phyloP scores from a whole-genome alignment of 2,888 invertebrate species.

The Scelioninae gen. 2 region DNA sequence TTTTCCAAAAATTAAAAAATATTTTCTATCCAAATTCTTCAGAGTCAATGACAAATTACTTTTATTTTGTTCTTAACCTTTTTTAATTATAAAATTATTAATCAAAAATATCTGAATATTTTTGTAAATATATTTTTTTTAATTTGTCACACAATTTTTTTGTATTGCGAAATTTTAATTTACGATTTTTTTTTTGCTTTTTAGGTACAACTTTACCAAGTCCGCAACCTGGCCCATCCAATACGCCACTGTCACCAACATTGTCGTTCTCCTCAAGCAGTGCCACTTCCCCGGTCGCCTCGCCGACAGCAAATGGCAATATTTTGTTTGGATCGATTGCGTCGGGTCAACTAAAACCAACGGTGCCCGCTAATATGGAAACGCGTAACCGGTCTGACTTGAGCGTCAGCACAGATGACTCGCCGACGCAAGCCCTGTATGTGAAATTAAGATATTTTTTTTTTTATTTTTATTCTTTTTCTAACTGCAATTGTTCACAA shows the following conservation, averaged over 20 bases:
- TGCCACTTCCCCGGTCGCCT: conserved; percentile 73
- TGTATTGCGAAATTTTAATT: too few relatives aligned
- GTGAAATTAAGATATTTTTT: conserved; percentile 49
- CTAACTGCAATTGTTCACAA: too few relatives aligned
- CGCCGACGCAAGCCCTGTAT: conserved; percentile 71
- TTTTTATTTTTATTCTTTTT: background rate
- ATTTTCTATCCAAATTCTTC: too few relatives aligned
- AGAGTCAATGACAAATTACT: too few relatives aligned
- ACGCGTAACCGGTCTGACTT: conserved; percentile 71
- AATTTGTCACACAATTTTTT: too few relatives aligned
- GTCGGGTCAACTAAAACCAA: conserved; percentile 72
- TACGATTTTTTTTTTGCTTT: too few relatives aligned
- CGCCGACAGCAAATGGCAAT: conserved; percentile 74
- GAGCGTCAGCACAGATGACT: conserved; percentile 69
- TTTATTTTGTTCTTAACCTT: too few relatives aligned
- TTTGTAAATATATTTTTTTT: too few relatives aligned
- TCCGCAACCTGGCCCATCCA: conserved; percentile 75
- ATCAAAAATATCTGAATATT: too few relatives aligned
- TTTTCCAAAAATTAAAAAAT: too few relatives aligned
- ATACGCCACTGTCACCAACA: conserved; percentile 71
- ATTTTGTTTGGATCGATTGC: conserved; percentile 73
- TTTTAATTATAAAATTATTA: too few relatives aligned
- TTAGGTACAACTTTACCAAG: conserved; percentile 73
- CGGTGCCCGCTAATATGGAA: conserved; percentile 72
- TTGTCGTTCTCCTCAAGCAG: conserved; percentile 73